Conservation (phyloP, 37 sponge, comb jelly and placozoan genomes). For the Cladorhizidae sp. region DNA sequence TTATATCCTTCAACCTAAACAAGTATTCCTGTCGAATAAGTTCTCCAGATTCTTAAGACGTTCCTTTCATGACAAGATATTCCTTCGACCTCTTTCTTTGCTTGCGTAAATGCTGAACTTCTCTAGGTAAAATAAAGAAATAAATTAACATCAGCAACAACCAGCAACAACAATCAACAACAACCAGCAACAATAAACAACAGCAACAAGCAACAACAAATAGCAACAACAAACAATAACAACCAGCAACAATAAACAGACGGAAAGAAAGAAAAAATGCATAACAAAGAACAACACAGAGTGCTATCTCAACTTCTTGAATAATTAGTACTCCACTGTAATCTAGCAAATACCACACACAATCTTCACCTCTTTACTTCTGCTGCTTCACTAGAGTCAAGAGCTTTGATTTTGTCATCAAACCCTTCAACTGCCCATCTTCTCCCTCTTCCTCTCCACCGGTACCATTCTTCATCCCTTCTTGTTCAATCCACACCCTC, state of each 20-base stretch:
- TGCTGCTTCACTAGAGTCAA: conserved; percentile 46
- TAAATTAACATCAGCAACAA: too few species aligned
- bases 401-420: conserved; percentile 41
- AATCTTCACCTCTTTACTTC: conserved; percentile 55
- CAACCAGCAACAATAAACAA: too few species aligned
- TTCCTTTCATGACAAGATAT: conserved; percentile 38
- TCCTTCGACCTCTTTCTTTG: conserved; percentile 61
- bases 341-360: too few species aligned
- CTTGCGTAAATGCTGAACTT: conserved; percentile 38
- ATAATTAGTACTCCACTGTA: too few species aligned
- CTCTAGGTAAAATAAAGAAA: conserved; percentile 43
- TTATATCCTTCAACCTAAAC: conserved; percentile 61
- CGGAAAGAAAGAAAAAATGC: too few species aligned
- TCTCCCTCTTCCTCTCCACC: conserved; percentile 17
- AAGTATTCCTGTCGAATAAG: conserved; percentile 46
- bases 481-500: conserved; percentile 61
- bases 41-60: conserved; percentile 34
- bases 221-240: too few species aligned
- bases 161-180: too few species aligned
- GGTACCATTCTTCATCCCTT: conserved; percentile 4
- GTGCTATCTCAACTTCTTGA: too few species aligned
- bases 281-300: too few species aligned
- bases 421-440: conserved; percentile 24
- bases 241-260: too few species aligned
- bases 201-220: too few species aligned